These are phyloP conservation scores for Amphimedon queenslandica DNA, from an alignment of 37 sponge, comb jelly and placozoan species.

Conservation along the genomic window DNA sequence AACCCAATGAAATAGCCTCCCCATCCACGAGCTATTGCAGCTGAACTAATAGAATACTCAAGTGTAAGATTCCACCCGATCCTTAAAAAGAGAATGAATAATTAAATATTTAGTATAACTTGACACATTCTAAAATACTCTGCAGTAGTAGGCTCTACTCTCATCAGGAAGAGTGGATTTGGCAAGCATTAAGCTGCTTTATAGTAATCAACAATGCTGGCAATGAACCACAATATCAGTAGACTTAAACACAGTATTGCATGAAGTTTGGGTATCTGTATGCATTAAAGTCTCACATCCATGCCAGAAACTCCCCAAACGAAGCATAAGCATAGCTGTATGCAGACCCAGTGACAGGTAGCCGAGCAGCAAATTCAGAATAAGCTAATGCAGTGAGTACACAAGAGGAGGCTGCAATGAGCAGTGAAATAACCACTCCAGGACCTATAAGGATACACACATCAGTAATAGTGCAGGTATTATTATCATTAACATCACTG, in stretches of 20 bases:
- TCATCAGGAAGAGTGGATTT: too few species aligned
- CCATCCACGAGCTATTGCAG: constrained; percentile 7
- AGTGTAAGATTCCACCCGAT: constrained; percentile 11
- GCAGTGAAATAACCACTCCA: background rate
- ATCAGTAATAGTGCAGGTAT: too few species aligned
- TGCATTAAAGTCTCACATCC: too few species aligned
- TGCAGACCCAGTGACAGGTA: constrained; percentile 8
- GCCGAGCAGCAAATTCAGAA: constrained; percentile 8
- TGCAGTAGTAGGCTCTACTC: too few species aligned
- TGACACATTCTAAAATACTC: background rate
- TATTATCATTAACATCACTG: too few species aligned
- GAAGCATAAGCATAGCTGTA: constrained; percentile 5
- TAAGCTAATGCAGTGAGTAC: background rate
- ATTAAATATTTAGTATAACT: background rate
- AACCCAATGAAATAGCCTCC: constrained; percentile 1
- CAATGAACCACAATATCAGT: too few species aligned
- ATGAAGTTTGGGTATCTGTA: too few species aligned
- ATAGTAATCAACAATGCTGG: too few species aligned
- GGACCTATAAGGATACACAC: background rate
- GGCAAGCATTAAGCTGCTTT: too few species aligned
- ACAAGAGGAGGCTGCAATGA: background rate
- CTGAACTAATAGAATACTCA: constrained; percentile 11
- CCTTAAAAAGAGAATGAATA: background rate
- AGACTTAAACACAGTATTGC: too few species aligned
- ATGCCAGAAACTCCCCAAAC: constrained; percentile 5